Evolutionary conservation across 2,113 vertebrate species (phyloP).

Genomic region (Colinus virginianus): DNA sequence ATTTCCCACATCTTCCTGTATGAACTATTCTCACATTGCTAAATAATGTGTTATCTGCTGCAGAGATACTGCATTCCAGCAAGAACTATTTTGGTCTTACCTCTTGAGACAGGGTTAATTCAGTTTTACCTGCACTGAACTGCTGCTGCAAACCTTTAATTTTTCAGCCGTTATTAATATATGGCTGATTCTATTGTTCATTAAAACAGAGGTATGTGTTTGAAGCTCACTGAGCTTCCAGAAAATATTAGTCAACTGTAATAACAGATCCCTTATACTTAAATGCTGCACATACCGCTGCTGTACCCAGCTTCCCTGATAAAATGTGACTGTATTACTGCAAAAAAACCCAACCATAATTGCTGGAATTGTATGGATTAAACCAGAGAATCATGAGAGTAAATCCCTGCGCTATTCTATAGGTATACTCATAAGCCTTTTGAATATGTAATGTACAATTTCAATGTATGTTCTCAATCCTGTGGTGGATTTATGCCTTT

Average conservation of each 20-base stretch:
- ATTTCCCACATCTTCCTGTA: not conserved
- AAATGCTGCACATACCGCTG: not conserved
- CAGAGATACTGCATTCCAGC: not conserved
- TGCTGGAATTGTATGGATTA: not conserved
- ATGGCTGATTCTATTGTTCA: not conserved
- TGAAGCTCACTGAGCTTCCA: not conserved
- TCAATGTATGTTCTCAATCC: not conserved
- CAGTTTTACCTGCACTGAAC: not conserved
- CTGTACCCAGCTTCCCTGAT: not conserved
- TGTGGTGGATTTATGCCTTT: slow-evolving; percentile 6
- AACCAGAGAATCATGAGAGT: not conserved
- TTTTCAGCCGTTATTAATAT: not conserved
- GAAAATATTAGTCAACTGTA: not conserved
- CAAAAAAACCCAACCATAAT: not conserved
- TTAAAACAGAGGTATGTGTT: not conserved
- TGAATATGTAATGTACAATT: not conserved
- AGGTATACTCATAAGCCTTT: not conserved
- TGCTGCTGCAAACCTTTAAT: not conserved
- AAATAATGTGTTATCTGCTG: not conserved
- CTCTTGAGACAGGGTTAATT: not conserved
- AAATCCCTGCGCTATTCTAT: not conserved
- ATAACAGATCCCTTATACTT: not conserved
- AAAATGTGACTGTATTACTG: not conserved
- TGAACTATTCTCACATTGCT: not conserved
- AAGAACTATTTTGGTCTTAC: slow-evolving; percentile 1